These are phyloP conservation scores for Sphenopsis melanotis DNA, from an alignment of 2,797 vertebrate genomes.

Conservation along the genomic window DNA sequence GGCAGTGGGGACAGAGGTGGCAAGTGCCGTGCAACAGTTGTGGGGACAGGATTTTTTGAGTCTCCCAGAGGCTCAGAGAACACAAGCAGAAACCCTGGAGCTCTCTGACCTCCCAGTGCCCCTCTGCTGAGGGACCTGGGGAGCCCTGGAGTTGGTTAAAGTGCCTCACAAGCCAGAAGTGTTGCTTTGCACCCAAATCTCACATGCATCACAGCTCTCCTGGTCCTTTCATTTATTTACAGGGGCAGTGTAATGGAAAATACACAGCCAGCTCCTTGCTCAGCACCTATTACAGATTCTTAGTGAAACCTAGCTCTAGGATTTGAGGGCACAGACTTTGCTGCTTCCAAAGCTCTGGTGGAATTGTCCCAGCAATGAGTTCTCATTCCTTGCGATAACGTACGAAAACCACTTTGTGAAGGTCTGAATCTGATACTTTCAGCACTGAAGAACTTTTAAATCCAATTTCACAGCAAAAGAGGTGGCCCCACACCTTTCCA, in stretches of 20 bases:
- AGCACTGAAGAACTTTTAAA: not conserved
- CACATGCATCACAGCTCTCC: not conserved
- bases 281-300: not conserved
- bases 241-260: not conserved
- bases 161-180: not conserved
- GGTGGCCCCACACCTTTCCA: not conserved
- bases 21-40: not conserved
- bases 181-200: not conserved
- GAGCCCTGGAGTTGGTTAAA: not conserved
- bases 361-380: not conserved
- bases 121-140: not conserved
- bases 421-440: not conserved
- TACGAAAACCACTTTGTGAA: not conserved
- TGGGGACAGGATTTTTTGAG: not conserved
- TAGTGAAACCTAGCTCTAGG: not conserved
- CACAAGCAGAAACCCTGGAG: not conserved
- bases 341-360: not conserved
- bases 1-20: not conserved
- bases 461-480: not conserved
- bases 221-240: not conserved
- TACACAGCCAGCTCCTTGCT: fast-evolving
- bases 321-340: not conserved
- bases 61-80: not conserved
- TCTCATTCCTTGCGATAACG: not conserved
- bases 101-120: not conserved